Evolutionary conservation across 2,797 vertebrate genomes (phyloP).

Genomic region (Helostoma temminkii): DNA sequence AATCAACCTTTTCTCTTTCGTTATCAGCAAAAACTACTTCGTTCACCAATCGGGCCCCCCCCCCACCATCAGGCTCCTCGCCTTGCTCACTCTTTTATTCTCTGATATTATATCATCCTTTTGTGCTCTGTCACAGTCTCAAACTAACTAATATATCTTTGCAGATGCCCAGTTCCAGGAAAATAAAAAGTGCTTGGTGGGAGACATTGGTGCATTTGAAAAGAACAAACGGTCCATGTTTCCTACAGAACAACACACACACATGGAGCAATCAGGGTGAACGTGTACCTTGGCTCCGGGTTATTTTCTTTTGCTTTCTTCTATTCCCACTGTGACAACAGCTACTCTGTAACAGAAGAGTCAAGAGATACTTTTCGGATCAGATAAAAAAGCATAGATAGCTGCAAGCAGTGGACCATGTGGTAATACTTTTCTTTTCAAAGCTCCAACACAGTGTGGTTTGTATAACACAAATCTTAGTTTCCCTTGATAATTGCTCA

Average conservation of each 20-base stretch:
- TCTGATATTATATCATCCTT: conserved; percentile 40
- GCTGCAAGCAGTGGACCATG: conserved; percentile 17
- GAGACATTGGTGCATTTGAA: conserved; percentile 14
- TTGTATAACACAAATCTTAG: conserved; percentile 31
- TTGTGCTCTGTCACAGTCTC: conserved; percentile 32
- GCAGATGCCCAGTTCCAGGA: conserved; percentile 37
- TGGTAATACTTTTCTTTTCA: conserved; percentile 39
- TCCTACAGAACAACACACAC: conserved; percentile 8
- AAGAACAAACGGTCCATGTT: conserved; percentile 35
- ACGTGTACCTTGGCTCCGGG: conserved; percentile 43
- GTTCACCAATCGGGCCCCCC: conserved; percentile 48
- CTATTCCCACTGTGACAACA: conserved; percentile 37
- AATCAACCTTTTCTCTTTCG: conserved; percentile 77
- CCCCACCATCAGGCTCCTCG: conserved; percentile 5
- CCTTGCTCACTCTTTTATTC: conserved; percentile 27
- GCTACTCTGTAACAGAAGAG: conserved; percentile 20
- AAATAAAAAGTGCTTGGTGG: conserved; percentile 38
- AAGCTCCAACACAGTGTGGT: conserved; percentile 16
- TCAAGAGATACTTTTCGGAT: conserved; percentile 46
- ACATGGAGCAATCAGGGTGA: conserved; percentile 6
- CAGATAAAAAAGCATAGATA: conserved; percentile 35
- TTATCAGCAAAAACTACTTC: conserved; percentile 75
- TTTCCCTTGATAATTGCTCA: conserved; percentile 26
- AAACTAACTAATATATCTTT: conserved; percentile 32
- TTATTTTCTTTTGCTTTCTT: conserved; percentile 59